These are phyloP conservation scores for Poeciliopsis retropinna DNA, from an alignment of 2,113 vertebrate genomes.

Conservation along the genomic window DNA sequence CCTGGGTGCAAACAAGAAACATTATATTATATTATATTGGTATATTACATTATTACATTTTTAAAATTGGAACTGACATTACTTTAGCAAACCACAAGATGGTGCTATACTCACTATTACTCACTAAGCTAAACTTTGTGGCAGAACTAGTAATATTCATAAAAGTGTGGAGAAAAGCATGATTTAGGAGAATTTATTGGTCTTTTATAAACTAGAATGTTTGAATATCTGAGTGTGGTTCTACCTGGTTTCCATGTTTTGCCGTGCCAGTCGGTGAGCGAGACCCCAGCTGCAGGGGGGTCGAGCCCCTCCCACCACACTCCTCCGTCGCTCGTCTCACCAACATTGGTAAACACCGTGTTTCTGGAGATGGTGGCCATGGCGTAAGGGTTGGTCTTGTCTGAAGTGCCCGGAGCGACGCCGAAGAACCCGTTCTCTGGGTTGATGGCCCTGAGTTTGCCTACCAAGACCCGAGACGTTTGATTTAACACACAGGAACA, in stretches of 20 bases:
- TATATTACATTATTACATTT: not conserved
- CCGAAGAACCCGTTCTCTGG: slow-evolving; percentile 98
- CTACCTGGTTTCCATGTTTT: slow-evolving; percentile 85
- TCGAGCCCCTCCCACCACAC: slow-evolving; percentile 96
- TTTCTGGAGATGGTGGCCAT: slow-evolving; percentile 91
- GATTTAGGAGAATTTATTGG: not conserved
- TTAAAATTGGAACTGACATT: not conserved
- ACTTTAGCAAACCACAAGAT: slow-evolving; percentile 9
- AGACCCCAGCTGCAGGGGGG: slow-evolving; percentile 76
- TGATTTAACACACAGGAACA: not conserved
- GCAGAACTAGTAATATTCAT: not conserved
- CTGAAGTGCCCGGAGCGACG: slow-evolving; percentile 93
- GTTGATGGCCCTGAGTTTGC: slow-evolving; percentile 96
- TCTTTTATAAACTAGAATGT: not conserved
- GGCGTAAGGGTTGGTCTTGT: slow-evolving; percentile 96
- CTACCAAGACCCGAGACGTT: slow-evolving; percentile 65
- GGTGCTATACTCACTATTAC: slow-evolving; percentile 6
- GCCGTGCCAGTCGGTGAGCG: slow-evolving; percentile 91
- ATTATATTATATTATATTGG: not conserved
- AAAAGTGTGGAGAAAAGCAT: not conserved
- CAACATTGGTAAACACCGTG: slow-evolving; percentile 96
- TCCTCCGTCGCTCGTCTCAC: slow-evolving; percentile 92
- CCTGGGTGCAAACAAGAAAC: slow-evolving; percentile 51
- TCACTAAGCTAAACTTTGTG: not conserved
- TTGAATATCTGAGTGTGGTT: slow-evolving; percentile 43